Evolutionary conservation across 2,797 vertebrate species (phyloP), one percentile per base, ranked within the genome.

Genomic region (Sus cebifrons): DNA sequence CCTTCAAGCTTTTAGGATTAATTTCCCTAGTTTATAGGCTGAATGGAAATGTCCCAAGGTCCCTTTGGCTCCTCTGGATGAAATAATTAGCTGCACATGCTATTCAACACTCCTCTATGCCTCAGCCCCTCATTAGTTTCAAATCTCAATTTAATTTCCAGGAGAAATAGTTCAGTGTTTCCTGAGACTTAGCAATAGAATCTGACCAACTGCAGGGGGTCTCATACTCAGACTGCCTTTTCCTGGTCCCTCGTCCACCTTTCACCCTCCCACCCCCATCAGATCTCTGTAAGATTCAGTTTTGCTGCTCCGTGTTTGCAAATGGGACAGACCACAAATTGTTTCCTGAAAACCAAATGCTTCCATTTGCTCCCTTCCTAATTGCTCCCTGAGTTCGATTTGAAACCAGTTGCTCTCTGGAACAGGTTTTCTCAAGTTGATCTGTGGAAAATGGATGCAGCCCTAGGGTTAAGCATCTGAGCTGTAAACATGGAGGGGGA

Each of bases 141-240:
- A 97, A 97, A 97, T 96, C 97, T 97, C 97, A 82, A 89, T 90
- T 97, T 96, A 90, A 97, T 98, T 98, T 97, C 93, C 93, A 93
- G 97, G 91, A 97, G 97, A 97, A 98, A 92, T 67, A 86, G 0
- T 7, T 91, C 40, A 71, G 86, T 83, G 54, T 97, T 98, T 98
- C 97, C 97, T 96, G 96, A 95, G 95, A 86, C 64, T 95, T 96
- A 95, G 98, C 84, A 82, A 82, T 79, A 0, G n/a, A 94, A 93
- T 92, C 96, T 95, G 94, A 84, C 0, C 77, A 93, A 96, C 94
- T n/a, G 27, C 91, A 94, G 96, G 95, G 94, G 88, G 68, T 91
- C 89, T 92, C 29, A 5, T 75, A 70, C 62, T 62, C 92, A 95
- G 94, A 81, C 85, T 68, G 85, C 52, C 40, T 81, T 78, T 95